Conservation (phyloP, 2,113 vertebrate species). For the Pampusana beccarii region DNA sequence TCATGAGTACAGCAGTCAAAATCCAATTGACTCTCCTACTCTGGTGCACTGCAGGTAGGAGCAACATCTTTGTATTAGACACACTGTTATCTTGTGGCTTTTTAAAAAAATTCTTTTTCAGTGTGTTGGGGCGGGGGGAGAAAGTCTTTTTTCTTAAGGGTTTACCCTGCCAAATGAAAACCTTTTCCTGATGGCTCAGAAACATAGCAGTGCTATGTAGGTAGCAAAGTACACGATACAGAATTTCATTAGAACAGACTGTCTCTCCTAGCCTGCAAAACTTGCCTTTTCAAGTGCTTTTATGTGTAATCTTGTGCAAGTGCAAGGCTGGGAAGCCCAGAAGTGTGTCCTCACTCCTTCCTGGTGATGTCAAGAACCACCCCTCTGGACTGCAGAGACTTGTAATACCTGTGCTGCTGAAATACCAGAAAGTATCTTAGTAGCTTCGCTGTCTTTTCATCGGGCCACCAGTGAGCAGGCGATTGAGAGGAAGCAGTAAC, state of each 20-base stretch:
- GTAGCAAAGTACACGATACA: not conserved
- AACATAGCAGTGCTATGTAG: not conserved
- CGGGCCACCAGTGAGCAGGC: not conserved
- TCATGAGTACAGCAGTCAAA: slow-evolving; percentile 87
- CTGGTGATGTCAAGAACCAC: not conserved
- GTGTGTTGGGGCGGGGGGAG: not conserved
- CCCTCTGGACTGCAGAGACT: not conserved
- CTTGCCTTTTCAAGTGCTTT: not conserved
- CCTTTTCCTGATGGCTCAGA: not conserved
- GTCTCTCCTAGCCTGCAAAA: not conserved
- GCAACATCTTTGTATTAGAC: not conserved
- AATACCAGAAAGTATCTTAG: not conserved
- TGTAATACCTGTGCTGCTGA: not conserved
- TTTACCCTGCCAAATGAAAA: not conserved
- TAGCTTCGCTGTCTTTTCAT: not conserved
- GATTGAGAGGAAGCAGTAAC: not conserved
- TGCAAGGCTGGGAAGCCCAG: not conserved
- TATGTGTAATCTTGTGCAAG: not conserved
- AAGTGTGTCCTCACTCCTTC: not conserved
- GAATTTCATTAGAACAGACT: not conserved
- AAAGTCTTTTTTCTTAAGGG: not conserved
- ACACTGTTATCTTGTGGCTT: not conserved
- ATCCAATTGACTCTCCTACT: slow-evolving; percentile 81
- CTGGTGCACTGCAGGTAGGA: slow-evolving; percentile 96
- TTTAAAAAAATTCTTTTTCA: not conserved